Conservation (phyloP, 64 coral and sea anemone species). For the Porites lutea region DNA sequence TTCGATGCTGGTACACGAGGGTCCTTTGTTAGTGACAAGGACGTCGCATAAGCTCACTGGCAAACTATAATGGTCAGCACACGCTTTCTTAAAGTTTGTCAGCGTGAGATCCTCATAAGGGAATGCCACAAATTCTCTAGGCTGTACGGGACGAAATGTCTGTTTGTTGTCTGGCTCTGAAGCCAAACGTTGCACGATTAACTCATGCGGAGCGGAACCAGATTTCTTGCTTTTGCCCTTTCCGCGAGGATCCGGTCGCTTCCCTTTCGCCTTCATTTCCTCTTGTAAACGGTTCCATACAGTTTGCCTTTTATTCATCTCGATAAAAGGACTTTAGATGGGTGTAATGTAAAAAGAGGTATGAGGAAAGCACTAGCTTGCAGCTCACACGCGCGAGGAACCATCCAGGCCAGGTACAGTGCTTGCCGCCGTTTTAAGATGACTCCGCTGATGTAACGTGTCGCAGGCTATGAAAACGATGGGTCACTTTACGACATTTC, state of each 20-base stretch:
- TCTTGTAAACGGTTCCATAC: conserved; percentile 49
- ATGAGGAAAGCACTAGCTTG: too few relatives aligned
- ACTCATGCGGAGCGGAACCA: too few relatives aligned
- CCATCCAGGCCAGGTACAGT: too few relatives aligned
- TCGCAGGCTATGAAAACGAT: conserved; percentile 29
- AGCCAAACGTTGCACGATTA: too few relatives aligned
- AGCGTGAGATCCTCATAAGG: conserved; percentile 43
- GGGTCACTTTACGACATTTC: background rate
- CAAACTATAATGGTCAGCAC: conserved; percentile 45
- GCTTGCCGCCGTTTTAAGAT: conserved; percentile 18
- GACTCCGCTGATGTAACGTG: conserved; percentile 20
- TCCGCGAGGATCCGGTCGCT: background rate
- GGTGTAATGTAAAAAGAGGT: too few relatives aligned
- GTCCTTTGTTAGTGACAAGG: conserved; percentile 78
- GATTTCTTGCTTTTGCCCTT: too few relatives aligned
- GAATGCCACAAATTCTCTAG: conserved; percentile 63
- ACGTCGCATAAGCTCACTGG: conserved; percentile 47
- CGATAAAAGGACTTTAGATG: background rate
- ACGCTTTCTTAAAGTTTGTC: conserved; percentile 61
- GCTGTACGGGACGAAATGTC: too few relatives aligned
- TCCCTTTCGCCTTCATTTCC: conserved; percentile 50
- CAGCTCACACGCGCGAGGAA: too few relatives aligned
- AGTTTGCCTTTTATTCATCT: conserved; percentile 36
- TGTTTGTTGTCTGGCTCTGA: too few relatives aligned
- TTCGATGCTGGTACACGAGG: conserved; percentile 35